Conservation (phyloP, 2,113 vertebrate species). For the Tetraodon nigroviridis region DNA sequence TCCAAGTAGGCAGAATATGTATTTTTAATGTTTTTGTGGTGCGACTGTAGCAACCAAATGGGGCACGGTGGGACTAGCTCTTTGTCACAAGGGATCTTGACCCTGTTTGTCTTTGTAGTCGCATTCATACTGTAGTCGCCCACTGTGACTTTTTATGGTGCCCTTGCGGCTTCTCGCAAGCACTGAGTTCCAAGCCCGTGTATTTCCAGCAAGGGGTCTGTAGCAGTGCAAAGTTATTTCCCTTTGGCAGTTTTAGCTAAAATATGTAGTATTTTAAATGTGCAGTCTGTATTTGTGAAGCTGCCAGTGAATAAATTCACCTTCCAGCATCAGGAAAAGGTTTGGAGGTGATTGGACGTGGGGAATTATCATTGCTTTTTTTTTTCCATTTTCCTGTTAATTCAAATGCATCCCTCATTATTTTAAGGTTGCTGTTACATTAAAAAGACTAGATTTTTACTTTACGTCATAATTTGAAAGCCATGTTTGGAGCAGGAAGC, state of each 20-base stretch:
- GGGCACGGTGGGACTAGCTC: neutral
- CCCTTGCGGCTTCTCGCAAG: constrained; percentile 2
- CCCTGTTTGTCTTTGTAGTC: constrained; percentile 1
- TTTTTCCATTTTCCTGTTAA: too few species aligned
- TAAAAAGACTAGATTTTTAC: neutral
- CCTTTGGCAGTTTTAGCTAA: constrained; percentile 6
- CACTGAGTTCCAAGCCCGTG: neutral
- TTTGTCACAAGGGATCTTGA: neutral
- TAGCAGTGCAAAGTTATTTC: neutral
- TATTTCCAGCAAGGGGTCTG: constrained; percentile 9
- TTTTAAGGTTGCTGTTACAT: too few species aligned
- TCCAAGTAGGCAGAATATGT: too few species aligned
- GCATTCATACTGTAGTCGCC: neutral
- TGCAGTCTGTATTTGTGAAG: neutral
- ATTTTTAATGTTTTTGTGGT: too few species aligned
- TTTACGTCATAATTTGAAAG: neutral
- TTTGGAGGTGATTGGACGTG: too few species aligned
- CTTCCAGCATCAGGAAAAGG: too few species aligned
- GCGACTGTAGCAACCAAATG: too few species aligned
- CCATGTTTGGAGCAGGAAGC: too few species aligned
- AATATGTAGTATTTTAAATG: neutral
- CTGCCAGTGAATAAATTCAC: too few species aligned
- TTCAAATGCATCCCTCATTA: too few species aligned
- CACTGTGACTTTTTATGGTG: constrained; percentile 3
- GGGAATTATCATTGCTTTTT: too few species aligned